A percentile compares a stretch with the other conserved stretches of the same genome.
Conservation (phyloP, 2,113 vertebrate genomes). For the Lutjanus erythropterus region DNA sequence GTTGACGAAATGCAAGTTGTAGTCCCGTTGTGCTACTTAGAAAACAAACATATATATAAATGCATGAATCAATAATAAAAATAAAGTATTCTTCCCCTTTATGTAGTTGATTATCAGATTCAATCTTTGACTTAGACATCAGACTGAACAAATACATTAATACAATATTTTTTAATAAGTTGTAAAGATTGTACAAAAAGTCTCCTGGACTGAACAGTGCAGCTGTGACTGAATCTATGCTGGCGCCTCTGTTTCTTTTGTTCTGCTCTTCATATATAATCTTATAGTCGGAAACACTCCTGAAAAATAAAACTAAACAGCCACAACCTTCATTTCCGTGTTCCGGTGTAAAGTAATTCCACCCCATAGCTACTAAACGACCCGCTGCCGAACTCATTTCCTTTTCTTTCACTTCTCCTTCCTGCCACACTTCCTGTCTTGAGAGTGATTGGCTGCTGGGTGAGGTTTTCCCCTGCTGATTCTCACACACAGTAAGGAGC, state of each 20-base stretch:
- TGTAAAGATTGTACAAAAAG: not conserved
- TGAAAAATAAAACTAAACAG: not conserved
- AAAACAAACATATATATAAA: too few relatives aligned
- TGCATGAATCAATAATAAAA: too few relatives aligned
- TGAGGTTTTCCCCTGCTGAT: not conserved
- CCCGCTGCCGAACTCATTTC: constrained; percentile 25
- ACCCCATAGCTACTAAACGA: not conserved
- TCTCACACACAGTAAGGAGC: not conserved
- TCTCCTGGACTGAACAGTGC: too few relatives aligned
- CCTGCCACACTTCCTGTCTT: constrained; percentile 44
- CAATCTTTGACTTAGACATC: not conserved
- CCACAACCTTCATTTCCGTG: not conserved
- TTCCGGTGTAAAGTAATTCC: not conserved
- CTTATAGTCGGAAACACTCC: not conserved
- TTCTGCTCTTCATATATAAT: too few relatives aligned
- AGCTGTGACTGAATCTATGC: too few relatives aligned
- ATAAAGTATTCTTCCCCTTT: too few relatives aligned
- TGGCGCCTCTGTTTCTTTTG: too few relatives aligned
- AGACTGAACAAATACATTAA: not conserved
- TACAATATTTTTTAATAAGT: not conserved
- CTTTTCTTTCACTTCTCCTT: constrained; percentile 42
- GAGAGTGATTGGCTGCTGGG: constrained; percentile 27
- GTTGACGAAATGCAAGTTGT: too few relatives aligned
- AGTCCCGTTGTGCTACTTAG: too few relatives aligned
- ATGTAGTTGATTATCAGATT: not conserved